Percentiles rank a stretch among this genome's conserved stretches.
phyloP scores from a whole-genome alignment of 64 coral and sea anemone genomes.

The Stichodactyla helianthus region DNA sequence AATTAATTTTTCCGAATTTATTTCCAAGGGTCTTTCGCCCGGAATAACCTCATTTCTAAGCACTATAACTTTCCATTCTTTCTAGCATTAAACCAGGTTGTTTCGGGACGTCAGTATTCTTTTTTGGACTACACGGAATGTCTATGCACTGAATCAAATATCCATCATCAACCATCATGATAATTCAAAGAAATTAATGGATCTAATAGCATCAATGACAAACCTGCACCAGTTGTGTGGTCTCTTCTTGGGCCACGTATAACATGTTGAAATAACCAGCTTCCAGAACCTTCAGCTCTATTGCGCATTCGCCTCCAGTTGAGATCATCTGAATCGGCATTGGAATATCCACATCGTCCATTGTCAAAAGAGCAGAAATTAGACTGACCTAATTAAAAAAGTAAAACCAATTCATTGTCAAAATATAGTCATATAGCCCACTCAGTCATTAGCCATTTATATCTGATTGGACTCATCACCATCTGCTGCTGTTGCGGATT shows the following conservation, averaged over 20 bases:
- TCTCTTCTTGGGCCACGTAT: background rate
- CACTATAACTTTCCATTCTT: no score
- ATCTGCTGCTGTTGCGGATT: background rate
- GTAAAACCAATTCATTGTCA: background rate
- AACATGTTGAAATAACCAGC: background rate
- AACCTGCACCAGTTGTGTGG: background rate
- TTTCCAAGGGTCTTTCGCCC: no score
- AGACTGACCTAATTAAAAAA: background rate
- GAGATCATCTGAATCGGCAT: background rate
- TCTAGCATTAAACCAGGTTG: no score
- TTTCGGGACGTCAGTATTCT: no score
- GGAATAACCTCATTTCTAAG: no score
- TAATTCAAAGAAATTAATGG: background rate
- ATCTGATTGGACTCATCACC: background rate
- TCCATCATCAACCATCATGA: no score
- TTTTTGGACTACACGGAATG: no score
- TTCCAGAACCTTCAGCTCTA: background rate
- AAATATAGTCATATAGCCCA: no score
- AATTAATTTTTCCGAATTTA: no score
- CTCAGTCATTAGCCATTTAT: background rate
- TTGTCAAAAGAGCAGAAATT: background rate
- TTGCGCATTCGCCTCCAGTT: background rate
- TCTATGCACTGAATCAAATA: no score
- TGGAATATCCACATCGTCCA: background rate
- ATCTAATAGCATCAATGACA: background rate